Conservation (phyloP, 1,140 invertebrate genomes). For the Homarus americanus region DNA sequence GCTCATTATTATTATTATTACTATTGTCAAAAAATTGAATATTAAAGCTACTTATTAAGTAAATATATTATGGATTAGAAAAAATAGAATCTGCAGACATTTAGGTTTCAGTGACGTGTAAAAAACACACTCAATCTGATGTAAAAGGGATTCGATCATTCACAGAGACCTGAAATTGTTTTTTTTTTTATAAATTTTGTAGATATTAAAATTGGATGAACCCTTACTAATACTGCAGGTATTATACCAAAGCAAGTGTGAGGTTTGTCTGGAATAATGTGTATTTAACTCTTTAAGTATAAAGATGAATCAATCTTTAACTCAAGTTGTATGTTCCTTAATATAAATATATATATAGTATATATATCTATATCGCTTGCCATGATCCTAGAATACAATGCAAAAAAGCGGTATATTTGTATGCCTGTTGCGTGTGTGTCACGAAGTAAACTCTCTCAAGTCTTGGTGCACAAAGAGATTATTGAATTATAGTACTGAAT, state of each 20-base stretch:
- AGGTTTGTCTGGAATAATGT: not conserved
- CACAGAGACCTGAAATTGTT: not conserved
- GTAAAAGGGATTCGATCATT: not conserved
- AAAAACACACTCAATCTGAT: not conserved
- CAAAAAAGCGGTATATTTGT: not conserved
- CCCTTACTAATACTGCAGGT: conserved; percentile 14
- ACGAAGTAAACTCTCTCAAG: not conserved
- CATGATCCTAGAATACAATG: conserved; percentile 57
- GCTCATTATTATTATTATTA: conserved; percentile 8
- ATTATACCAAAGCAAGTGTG: conserved; percentile 33
- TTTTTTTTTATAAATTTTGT: conserved; percentile 6
- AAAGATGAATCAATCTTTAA: conserved; percentile 26
- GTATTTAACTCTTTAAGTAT: not conserved
- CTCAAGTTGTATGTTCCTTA: conserved; percentile 60
- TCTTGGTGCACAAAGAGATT: not conserved
- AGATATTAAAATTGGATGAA: conserved; percentile 5
- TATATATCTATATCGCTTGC: conserved; percentile 54
- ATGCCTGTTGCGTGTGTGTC: not conserved
- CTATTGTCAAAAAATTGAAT: not conserved
- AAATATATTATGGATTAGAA: not conserved
- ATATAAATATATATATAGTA: conserved; percentile 51
- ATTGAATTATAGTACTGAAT: not conserved
- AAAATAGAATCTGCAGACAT: not conserved
- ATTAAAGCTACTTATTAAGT: not conserved
- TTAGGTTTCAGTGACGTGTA: not conserved